phyloP scores from a whole-genome alignment of 2,888 invertebrate genomes.

The Acleris sparsana region DNA sequence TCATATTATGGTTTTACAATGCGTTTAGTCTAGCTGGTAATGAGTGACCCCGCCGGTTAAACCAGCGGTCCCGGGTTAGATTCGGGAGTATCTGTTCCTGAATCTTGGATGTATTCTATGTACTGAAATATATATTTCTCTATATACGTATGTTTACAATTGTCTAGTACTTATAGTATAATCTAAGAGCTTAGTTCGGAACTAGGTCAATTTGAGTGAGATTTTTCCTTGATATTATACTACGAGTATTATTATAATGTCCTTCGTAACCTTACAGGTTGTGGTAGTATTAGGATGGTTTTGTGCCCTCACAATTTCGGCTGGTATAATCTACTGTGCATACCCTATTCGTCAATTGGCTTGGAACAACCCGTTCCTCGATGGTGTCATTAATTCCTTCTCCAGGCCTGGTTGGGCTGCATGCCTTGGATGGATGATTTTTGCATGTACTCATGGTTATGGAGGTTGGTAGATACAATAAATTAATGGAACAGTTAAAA shows the following conservation, averaged over 20 bases:
- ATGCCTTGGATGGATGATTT: conserved; percentile 72
- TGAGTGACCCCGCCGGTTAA: too few species aligned
- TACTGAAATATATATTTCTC: too few species aligned
- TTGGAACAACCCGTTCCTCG: conserved; percentile 60
- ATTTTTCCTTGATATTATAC: not conserved
- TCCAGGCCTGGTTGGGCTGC: conserved; percentile 71
- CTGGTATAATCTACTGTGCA: conserved; percentile 45
- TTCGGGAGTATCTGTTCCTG: too few species aligned
- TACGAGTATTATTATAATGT: not conserved
- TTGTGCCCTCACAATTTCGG: conserved; percentile 40
- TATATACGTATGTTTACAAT: too few species aligned
- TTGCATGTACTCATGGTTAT: conserved; percentile 73
- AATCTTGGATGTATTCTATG: too few species aligned
- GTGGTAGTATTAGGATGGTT: conserved; percentile 46
- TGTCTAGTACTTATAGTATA: too few species aligned
- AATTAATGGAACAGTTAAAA: not conserved
- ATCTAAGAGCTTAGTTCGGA: too few species aligned
- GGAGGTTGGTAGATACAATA: conserved; percentile 55
- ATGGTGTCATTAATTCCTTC: conserved; percentile 63
- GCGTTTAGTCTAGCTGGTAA: too few species aligned
- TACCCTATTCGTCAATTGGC: conserved; percentile 54
- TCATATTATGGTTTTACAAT: too few species aligned
- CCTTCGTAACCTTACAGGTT: conserved; percentile 43
- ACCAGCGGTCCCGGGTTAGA: too few species aligned
- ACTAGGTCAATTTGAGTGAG: too few species aligned